These are phyloP conservation scores for Alosa alosa DNA, from an alignment of 2,113 vertebrate species.

Conservation along the genomic window DNA sequence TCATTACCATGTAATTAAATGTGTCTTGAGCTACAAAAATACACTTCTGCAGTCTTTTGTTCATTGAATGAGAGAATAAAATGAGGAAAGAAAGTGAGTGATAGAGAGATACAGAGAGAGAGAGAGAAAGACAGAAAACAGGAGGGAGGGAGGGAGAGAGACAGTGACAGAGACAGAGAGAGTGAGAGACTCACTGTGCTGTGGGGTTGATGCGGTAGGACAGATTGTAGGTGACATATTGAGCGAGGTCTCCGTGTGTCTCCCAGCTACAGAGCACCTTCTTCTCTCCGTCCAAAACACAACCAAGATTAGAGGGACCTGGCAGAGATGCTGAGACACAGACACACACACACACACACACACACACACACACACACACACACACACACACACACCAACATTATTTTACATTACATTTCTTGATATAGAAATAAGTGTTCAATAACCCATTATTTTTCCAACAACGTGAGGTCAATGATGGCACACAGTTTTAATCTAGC, in stretches of 20 bases:
- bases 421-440: not conserved
- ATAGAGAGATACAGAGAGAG: not conserved
- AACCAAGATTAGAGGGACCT: conserved; percentile 39
- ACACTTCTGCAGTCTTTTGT: not conserved
- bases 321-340: conserved; percentile 19
- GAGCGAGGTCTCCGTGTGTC: conserved; percentile 24
- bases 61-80: not conserved
- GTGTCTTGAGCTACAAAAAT: not conserved
- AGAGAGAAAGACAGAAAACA: not conserved
- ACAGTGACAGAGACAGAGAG: not conserved
- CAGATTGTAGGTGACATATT: conserved; percentile 39
- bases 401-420: too few species aligned
- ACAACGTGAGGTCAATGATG: too few species aligned
- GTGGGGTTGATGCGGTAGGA: conserved; percentile 18
- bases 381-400: conserved; percentile 6
- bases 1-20: not conserved
- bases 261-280: conserved; percentile 43
- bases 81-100: not conserved
- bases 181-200: conserved; percentile 33
- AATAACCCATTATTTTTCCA: too few species aligned
- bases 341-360: conserved; percentile 21
- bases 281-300: conserved; percentile 17
- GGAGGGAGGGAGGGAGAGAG: conserved; percentile 12
- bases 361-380: not conserved
- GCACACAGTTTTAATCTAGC: too few species aligned